Percentiles rank a stretch among this genome's conserved stretches.
phyloP scores from a whole-genome alignment of 2,888 invertebrate species.

The Cartodere bifasciata region DNA sequence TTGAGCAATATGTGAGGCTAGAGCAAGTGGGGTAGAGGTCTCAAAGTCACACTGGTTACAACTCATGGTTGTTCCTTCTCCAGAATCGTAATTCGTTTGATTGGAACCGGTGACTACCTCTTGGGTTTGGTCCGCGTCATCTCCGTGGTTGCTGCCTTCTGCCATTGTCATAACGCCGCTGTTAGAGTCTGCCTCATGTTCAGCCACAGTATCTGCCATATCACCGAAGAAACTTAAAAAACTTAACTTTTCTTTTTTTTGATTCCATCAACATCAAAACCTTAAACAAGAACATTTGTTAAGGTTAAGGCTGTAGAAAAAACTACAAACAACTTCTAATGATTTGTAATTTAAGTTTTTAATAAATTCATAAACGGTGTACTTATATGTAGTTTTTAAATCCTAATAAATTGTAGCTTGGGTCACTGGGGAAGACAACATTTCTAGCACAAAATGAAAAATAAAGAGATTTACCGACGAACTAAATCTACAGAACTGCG shows the following conservation, averaged over 20 bases:
- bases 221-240: conserved; percentile 22
- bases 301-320: conserved; percentile 2
- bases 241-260: conserved; percentile 11
- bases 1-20: conserved; percentile 56
- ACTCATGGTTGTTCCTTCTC: conserved; percentile 45
- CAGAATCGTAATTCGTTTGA: conserved; percentile 45
- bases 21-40: conserved; percentile 58
- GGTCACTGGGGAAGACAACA: no score
- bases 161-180: conserved; percentile 25
- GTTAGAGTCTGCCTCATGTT: conserved; percentile 36
- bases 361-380: background rate
- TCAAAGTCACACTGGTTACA: conserved; percentile 80
- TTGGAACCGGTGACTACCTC: conserved; percentile 35
- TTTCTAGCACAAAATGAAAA: no score
- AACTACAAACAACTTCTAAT: conserved; percentile 9
- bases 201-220: conserved; percentile 35
- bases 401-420: no score
- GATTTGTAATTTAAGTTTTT: conserved; percentile 2
- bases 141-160: conserved; percentile 24
- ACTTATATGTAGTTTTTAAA: conserved; percentile 5
- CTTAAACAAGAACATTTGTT: conserved; percentile 13
- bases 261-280: conserved; percentile 30
- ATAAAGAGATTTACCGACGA: no score
- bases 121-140: conserved; percentile 37
- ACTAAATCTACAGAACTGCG: no score